Base-by-base conservation (phyloP, 2,797 vertebrate genomes). In the Heteromormyrus szaboi region DNA sequence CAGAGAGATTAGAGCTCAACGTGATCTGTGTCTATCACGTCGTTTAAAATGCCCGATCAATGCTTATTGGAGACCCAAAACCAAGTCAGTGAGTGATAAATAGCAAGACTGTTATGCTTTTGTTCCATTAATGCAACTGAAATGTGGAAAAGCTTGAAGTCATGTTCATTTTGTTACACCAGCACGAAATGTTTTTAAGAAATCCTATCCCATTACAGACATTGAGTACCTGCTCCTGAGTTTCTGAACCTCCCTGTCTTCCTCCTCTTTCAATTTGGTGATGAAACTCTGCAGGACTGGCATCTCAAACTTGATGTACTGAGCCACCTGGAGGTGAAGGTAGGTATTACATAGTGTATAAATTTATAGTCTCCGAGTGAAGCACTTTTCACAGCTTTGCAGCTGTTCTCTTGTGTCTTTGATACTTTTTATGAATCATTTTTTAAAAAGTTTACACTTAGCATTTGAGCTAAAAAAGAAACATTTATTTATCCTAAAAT, bases 301-400 rank as follows among this genome's bases (percentile, higher is more conserved):
- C 96, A 97, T 96, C 93, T 97, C 97, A 0, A 97, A 97, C 90
- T 97, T 97, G 88, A 97, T 97, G 92, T 97, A 97, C 91, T 97
- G 97, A 12, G 97, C 97, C 4, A 97, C 97, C 97, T 97, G 87
- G 1, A 1, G 76, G 79, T 37, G 79, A 33, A 19, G 9, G 3
- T 8, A 33, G 33, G 59, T 51, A 44, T 79, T 88, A 53, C 44
- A 37, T 11, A 0, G 4, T 14, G 19, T 29, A 48, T 3, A 29
- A 25, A 72, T 68, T n/a, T 86, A 56, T 4, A 7, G 19, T 4
- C 86, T 22, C n/a, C 37, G 12, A 62, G 7, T 9, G 9, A 85
- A 25, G 84, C 22, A 56, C 14, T 54, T 51, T 51, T 83, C 9
- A 0, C n/a, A 51, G 46, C 14, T 86, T 41, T 33, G 11, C 6